These are phyloP conservation scores for Regulus satrapa DNA, from an alignment of 2,113 vertebrate species.

Conservation along the genomic window DNA sequence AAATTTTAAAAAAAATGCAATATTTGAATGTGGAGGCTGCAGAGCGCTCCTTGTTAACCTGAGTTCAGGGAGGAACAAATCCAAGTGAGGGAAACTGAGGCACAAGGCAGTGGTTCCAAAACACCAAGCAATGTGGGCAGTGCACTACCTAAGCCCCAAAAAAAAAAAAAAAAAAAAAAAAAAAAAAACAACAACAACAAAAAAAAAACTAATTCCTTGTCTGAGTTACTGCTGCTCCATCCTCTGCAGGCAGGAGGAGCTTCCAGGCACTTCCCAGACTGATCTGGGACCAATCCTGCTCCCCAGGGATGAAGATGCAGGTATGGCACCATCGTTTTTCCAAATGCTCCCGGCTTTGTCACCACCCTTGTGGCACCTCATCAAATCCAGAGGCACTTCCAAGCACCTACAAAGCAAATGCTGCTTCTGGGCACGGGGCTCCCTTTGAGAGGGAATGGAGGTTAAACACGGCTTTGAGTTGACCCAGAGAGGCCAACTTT, in stretches of 20 bases:
- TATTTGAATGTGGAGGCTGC: neutral
- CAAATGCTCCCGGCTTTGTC: neutral
- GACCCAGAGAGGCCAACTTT: neutral
- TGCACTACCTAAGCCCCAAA: rapidly evolving
- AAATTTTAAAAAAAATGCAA: rapidly evolving
- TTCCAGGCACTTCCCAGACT: neutral
- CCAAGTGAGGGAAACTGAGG: neutral
- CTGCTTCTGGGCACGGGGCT: neutral
- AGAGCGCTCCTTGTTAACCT: neutral
- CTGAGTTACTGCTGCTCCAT: neutral
- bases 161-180: rapidly evolving
- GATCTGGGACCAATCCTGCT: neutral
- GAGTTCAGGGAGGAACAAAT: too few species aligned
- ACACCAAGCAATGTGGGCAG: rapidly evolving
- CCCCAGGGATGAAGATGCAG: neutral
- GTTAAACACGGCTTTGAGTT: neutral
- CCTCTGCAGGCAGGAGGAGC: neutral
- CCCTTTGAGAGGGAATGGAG: neutral
- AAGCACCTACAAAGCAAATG: neutral
- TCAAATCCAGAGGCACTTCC: neutral
- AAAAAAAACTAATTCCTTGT: rapidly evolving
- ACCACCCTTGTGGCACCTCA: neutral
- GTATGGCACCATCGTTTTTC: neutral
- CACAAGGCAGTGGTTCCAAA: neutral
- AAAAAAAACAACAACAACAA: too few species aligned